These are phyloP conservation scores for Acrocephalus kingi DNA, from an alignment of 2,113 vertebrate species.

Conservation along the genomic window DNA sequence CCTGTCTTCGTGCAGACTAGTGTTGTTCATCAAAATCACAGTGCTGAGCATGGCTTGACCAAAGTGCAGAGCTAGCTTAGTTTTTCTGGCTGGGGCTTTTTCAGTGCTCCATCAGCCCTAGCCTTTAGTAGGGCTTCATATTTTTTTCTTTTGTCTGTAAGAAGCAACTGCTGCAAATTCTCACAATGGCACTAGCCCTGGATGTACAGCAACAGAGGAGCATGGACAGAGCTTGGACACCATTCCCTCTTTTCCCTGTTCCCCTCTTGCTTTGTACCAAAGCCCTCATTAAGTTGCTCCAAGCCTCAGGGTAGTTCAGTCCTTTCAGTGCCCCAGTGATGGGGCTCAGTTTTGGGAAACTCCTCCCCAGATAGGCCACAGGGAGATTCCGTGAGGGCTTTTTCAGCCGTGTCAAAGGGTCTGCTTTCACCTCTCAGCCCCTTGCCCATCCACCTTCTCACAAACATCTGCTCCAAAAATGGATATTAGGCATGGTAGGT, in stretches of 20 bases:
- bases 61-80: background rate
- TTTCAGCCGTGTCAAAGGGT: background rate
- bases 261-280: background rate
- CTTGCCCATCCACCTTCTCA: background rate
- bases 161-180: background rate
- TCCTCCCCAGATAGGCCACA: background rate
- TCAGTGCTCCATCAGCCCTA: background rate
- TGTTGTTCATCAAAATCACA: conserved; percentile 47
- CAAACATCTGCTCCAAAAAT: background rate
- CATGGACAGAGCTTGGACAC: background rate
- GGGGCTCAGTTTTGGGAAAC: background rate
- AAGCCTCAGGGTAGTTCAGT: background rate
- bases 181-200: background rate
- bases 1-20: background rate
- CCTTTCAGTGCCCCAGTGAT: background rate
- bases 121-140: background rate
- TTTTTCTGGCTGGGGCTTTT: background rate
- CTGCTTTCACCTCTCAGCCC: background rate
- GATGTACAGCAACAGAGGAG: background rate
- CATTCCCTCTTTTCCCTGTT: background rate
- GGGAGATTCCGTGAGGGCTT: background rate
- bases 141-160: background rate
- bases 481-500: background rate
- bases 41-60: background rate
- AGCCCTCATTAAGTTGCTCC: background rate